Base-by-base conservation (phyloP, 2,888 invertebrate genomes). In the Drosophila mimetica region DNA sequence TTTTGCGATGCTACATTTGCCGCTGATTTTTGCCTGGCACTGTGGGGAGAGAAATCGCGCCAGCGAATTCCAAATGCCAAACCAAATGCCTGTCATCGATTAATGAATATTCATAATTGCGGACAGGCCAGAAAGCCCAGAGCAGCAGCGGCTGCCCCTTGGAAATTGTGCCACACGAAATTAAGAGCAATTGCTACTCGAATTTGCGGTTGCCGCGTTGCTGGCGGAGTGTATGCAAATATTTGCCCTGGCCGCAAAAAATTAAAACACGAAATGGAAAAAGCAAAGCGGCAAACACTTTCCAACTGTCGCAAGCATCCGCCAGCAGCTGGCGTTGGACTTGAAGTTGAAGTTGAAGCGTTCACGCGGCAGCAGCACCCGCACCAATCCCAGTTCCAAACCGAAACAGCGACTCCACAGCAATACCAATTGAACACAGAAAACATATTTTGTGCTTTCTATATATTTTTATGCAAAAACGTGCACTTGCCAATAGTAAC, bases 151-250 rank as follows among this genome's bases (percentile, higher is more conserved):
- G 58, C 51, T 61, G 50, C 69, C 54, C 47, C 71, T 30, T 44
- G 39, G 59, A 67, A 74, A 74, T 67, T 74, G 74, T 74, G 65
- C 57, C 67, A 64, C 52, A 60, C 67, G 64, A 84, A 77, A 84
- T 86, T 79, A 86, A 86, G 87, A 85, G 87, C 84, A 87, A 85
- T 75, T 87, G 84, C 87, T 79, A 79, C 86, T 85, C 77, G 79
- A 82, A 61, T 81, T 85, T 71, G 78, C 57, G 67, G 71, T 72
- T 48, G 53, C 71, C 37, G 48, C 52, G 6, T 22, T 20, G 41
- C n/a, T 16, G 16, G 28, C n/a, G n/a, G 20, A 36, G 47, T 57
- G 55, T 76, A 76, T 79, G 86, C 78, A 79, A 85, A 86, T 79
- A 76, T 78, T 74, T 77, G 71, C 63, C 47, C 70, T 51, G 61